Evolutionary conservation across 2,888 invertebrate genomes (phyloP).

Genomic region (Lamproptera curius): DNA sequence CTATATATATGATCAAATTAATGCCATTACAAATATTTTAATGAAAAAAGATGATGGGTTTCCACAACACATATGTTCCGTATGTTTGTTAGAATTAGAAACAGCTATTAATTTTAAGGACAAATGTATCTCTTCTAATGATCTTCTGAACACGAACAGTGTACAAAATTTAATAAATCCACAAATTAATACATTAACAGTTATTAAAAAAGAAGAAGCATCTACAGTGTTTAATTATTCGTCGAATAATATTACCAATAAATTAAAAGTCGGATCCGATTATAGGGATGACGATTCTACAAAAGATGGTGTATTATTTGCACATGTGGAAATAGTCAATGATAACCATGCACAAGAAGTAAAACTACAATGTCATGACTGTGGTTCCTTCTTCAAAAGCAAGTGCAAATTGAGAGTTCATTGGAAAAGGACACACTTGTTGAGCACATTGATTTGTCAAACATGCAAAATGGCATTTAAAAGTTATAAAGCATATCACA

Average conservation of each 20-base stretch:
- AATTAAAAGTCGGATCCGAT: background rate
- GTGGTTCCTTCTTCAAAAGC: conserved; percentile 41
- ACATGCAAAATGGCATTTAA: conserved; percentile 43
- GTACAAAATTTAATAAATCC: conserved; percentile 7
- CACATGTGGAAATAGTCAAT: conserved; percentile 7
- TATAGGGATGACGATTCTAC: conserved; percentile 12
- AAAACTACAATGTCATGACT: conserved; percentile 46
- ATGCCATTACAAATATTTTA: conserved; percentile 45
- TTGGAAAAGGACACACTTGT: conserved; percentile 42
- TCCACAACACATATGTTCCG: conserved; percentile 53
- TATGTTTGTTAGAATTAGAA: conserved; percentile 52
- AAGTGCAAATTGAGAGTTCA: conserved; percentile 48
- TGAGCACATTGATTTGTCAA: conserved; percentile 33
- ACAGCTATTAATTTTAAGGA: conserved; percentile 50
- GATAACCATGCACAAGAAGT: conserved; percentile 36
- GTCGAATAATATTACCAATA: conserved; percentile 11
- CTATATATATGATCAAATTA: conserved; percentile 47
- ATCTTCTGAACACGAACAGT: conserved; percentile 31
- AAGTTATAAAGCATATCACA: conserved; percentile 37
- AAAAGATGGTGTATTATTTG: conserved; percentile 9
- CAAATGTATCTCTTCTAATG: conserved; percentile 52
- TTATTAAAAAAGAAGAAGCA: conserved; percentile 35
- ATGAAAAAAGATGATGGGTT: conserved; percentile 50
- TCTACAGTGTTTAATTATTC: background rate
- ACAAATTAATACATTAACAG: conserved; percentile 18